Conservation (phyloP, 2,797 vertebrate species). For the Knipowitschia caucasica region DNA sequence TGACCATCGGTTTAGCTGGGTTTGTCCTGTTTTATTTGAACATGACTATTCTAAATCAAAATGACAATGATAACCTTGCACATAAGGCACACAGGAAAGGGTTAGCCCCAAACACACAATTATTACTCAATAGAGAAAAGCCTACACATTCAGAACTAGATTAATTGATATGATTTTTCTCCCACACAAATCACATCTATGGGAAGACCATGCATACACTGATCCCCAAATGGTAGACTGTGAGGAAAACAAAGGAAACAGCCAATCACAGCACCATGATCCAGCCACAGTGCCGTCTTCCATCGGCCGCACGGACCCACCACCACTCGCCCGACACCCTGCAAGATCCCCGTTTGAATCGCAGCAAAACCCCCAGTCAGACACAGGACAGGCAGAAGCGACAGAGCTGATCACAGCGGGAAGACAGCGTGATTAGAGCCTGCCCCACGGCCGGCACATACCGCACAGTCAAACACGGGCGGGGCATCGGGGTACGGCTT, state of each 20-base stretch:
- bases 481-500: slow-evolving; percentile 82
- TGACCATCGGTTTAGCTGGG: too few relatives aligned
- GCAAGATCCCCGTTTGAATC: slow-evolving; percentile 24
- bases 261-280: slow-evolving; percentile 35
- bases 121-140: too few relatives aligned
- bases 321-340: slow-evolving; percentile 29
- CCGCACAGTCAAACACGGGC: slow-evolving; percentile 83
- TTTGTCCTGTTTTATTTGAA: too few relatives aligned
- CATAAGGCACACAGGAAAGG: too few relatives aligned
- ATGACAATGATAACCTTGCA: too few relatives aligned
- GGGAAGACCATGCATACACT: slow-evolving; percentile 11
- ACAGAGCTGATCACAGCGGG: slow-evolving; percentile 53
- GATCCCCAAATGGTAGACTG: neutral
- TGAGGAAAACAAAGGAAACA: slow-evolving; percentile 26
- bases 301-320: slow-evolving; percentile 22
- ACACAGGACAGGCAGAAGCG: slow-evolving; percentile 37
- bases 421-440: slow-evolving; percentile 52
- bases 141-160: neutral
- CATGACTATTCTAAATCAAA: too few relatives aligned
- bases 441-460: slow-evolving; percentile 74
- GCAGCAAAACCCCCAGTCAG: slow-evolving; percentile 32
- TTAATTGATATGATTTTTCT: neutral
- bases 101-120: too few relatives aligned
- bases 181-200: neutral
- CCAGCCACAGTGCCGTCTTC: slow-evolving; percentile 39